A percentile compares a stretch with the other conserved stretches of the same genome.
Conservation (phyloP, 2,888 invertebrate genomes). For the Nomada hirtipes region DNA sequence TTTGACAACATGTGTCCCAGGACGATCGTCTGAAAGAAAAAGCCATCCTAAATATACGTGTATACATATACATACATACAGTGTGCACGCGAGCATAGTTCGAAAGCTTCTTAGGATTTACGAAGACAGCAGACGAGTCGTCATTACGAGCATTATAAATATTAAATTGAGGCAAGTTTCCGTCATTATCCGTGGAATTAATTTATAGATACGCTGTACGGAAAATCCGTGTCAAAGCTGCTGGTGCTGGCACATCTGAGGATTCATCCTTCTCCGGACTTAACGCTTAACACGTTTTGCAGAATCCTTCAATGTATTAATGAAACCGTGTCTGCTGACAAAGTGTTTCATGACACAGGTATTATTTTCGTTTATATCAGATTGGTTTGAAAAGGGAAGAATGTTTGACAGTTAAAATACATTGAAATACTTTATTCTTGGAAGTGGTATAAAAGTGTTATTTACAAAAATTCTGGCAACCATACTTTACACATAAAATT, state of each 20-base stretch:
- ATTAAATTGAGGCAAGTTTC: conserved; percentile 45
- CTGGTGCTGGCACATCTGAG: conserved; percentile 28
- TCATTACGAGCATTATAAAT: conserved; percentile 55
- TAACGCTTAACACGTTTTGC: conserved; percentile 18
- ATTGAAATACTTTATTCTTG: too few species aligned
- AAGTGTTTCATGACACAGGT: not conserved
- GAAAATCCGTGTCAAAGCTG: conserved; percentile 26
- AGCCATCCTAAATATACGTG: conserved; percentile 45
- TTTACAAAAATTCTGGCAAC: too few species aligned
- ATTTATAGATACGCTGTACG: conserved; percentile 32
- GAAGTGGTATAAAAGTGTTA: too few species aligned
- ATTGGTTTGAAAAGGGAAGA: too few species aligned
- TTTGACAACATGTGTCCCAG: conserved; percentile 75
- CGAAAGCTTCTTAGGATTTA: conserved; percentile 34
- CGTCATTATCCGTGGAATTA: conserved; percentile 31
- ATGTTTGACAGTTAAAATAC: too few species aligned
- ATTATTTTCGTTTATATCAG: too few species aligned
- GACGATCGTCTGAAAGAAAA: conserved; percentile 65
- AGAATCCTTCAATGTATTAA: conserved; percentile 4
- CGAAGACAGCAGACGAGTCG: conserved; percentile 20
- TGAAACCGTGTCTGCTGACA: not conserved
- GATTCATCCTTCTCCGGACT: too few species aligned
- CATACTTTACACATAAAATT: too few species aligned
- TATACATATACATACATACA: conserved; percentile 25
- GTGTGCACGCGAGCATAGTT: not conserved